A percentile compares a stretch with the other conserved stretches of the same genome.
Conservation (phyloP, 2,888 invertebrate species). For the Lucinisca nassula region DNA sequence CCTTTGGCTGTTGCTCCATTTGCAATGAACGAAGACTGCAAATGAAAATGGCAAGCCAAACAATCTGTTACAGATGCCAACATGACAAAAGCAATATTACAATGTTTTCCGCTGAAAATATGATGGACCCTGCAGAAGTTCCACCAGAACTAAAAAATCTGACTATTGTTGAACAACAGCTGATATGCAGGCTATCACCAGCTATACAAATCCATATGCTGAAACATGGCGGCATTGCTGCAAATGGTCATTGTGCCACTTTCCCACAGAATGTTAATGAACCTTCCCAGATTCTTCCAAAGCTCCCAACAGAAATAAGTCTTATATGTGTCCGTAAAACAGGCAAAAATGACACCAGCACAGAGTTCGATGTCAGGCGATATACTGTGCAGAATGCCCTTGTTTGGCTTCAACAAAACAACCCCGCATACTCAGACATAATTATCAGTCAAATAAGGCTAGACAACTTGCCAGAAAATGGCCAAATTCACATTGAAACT, state of each 20-base stretch:
- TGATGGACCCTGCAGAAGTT: conserved; percentile 49
- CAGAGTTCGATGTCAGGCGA: conserved; percentile 53
- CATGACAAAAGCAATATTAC: conserved; percentile 38
- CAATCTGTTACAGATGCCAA: conserved; percentile 30
- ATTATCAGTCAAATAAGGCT: conserved; percentile 43
- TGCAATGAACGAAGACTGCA: conserved; percentile 43
- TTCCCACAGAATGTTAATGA: conserved; percentile 59
- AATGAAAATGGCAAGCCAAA: conserved; percentile 36
- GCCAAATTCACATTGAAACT: conserved; percentile 18
- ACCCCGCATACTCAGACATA: conserved; percentile 60
- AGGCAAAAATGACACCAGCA: conserved; percentile 51
- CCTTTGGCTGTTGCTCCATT: conserved; percentile 30
- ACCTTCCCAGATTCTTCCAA: conserved; percentile 47
- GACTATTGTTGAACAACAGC: conserved; percentile 54
- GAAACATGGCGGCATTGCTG: conserved; percentile 56
- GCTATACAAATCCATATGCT: conserved; percentile 52
- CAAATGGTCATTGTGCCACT: conserved; percentile 57
- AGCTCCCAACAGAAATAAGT: conserved; percentile 54
- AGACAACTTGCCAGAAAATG: conserved; percentile 32
- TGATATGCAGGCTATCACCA: conserved; percentile 53
- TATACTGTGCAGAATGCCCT: conserved; percentile 47
- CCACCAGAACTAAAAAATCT: conserved; percentile 35
- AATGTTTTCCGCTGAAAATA: conserved; percentile 55
- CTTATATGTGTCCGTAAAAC: conserved; percentile 48
- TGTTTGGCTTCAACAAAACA: conserved; percentile 62